Evolutionary conservation across 2,888 invertebrate species (phyloP).

Genomic region (Dasysyrphus albostriatus): DNA sequence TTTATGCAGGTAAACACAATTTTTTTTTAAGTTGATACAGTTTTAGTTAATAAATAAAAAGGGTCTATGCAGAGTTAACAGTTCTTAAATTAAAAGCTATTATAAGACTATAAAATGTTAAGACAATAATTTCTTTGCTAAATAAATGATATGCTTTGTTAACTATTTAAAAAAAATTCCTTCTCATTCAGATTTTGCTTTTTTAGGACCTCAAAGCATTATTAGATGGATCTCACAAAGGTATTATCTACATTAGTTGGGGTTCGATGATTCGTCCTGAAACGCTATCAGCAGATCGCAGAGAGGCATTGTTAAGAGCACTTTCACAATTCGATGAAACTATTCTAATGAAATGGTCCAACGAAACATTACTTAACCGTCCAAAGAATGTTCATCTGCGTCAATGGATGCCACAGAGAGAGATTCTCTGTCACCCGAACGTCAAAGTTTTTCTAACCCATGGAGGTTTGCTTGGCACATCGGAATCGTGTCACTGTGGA

Average conservation of each 20-base stretch:
- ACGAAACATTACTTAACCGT: constrained; percentile 85
- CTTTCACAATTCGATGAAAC: constrained; percentile 84
- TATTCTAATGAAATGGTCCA: constrained; percentile 89
- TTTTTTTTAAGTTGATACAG: too few relatives aligned
- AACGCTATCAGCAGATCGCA: constrained; percentile 85
- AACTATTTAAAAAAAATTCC: not conserved
- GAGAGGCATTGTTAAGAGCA: constrained; percentile 85
- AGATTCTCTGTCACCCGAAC: constrained; percentile 89
- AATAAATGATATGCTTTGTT: not conserved
- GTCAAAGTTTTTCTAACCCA: constrained; percentile 88
- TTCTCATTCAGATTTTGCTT: not conserved
- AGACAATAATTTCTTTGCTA: too few relatives aligned
- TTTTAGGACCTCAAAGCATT: constrained; percentile 85
- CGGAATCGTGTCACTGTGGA: constrained; percentile 87
- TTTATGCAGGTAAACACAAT: too few relatives aligned
- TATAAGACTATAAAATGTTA: too few relatives aligned
- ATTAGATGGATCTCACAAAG: constrained; percentile 85
- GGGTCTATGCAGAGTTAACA: too few relatives aligned
- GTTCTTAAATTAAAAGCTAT: too few relatives aligned
- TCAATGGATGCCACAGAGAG: constrained; percentile 89
- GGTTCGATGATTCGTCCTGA: constrained; percentile 88
- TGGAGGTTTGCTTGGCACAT: constrained; percentile 88
- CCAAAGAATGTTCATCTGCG: constrained; percentile 86
- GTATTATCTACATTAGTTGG: constrained; percentile 88
- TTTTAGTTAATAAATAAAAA: too few relatives aligned